Conservation (phyloP, 1,140 invertebrate genomes). For the Psilanteris sp. region DNA sequence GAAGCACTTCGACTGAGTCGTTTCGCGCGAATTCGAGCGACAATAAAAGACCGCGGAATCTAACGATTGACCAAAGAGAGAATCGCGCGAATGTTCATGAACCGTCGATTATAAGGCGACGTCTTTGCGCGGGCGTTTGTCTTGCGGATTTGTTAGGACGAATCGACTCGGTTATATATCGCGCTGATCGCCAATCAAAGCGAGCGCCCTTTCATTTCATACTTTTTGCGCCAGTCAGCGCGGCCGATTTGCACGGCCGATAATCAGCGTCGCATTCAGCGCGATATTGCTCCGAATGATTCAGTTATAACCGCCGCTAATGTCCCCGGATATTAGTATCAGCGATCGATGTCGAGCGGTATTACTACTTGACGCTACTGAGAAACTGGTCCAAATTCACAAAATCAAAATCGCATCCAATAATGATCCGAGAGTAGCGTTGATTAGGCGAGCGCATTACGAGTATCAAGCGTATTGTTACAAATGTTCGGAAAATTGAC, state of each 20-base stretch:
- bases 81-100: slow-evolving; percentile 35
- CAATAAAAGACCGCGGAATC: slow-evolving; percentile 20
- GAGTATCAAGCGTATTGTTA: neutral
- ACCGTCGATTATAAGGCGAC: slow-evolving; percentile 41
- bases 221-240: neutral
- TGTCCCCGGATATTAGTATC: slow-evolving; percentile 12
- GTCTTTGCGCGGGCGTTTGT: slow-evolving; percentile 6
- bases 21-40: slow-evolving; percentile 20
- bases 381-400: slow-evolving; percentile 17
- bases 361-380: slow-evolving; percentile 32
- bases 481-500: neutral
- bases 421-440: slow-evolving; percentile 8
- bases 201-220: neutral
- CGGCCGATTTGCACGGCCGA: neutral
- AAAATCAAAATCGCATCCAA: slow-evolving; percentile 32
- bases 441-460: slow-evolving; percentile 10
- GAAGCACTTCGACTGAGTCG: slow-evolving; percentile 30
- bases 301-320: slow-evolving; percentile 7
- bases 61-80: neutral
- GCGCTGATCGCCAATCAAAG: slow-evolving; percentile 5
- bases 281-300: slow-evolving; percentile 14
- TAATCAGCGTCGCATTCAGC: slow-evolving; percentile 8
- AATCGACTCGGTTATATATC: neutral
- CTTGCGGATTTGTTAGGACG: neutral
- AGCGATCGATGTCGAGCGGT: slow-evolving; percentile 20